Evolutionary conservation across 2,888 invertebrate species (phyloP).

Genomic region (Tupiocoris notatus): DNA sequence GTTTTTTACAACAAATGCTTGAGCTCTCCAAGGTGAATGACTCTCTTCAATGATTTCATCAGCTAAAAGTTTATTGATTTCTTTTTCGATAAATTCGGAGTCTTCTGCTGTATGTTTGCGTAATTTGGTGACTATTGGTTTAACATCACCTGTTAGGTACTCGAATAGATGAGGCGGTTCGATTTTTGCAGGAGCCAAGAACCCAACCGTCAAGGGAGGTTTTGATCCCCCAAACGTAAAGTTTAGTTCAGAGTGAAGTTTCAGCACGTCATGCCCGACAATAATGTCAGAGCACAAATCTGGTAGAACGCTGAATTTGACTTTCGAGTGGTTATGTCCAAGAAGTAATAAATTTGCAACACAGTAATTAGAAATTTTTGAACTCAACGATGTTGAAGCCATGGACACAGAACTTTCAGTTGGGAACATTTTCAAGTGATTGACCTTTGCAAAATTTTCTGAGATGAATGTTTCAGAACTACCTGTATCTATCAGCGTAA

Average conservation of each 20-base stretch:
- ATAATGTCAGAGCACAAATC: slow-evolving; percentile 36
- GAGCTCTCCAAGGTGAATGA: slow-evolving; percentile 25
- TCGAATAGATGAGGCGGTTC: neutral
- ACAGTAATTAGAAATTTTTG: neutral
- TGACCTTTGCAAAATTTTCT: neutral
- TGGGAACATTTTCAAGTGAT: neutral
- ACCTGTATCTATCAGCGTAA: slow-evolving; percentile 13
- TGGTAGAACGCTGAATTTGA: slow-evolving; percentile 15
- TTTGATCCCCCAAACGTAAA: slow-evolving; percentile 29
- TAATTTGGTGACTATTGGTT: neutral
- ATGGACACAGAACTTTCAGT: neutral
- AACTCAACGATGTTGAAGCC: neutral
- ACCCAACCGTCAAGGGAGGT: too few species aligned
- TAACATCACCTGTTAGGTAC: neutral
- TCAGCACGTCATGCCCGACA: slow-evolving; percentile 33
- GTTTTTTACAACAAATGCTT: slow-evolving; percentile 6
- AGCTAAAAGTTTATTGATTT: neutral
- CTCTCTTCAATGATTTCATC: slow-evolving; percentile 27
- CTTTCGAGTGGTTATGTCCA: too few species aligned
- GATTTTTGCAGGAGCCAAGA: too few species aligned
- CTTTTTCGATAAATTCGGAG: neutral
- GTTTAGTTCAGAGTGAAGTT: slow-evolving; percentile 24
- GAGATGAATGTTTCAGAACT: neutral
- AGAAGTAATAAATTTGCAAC: neutral
- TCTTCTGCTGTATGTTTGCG: neutral